Percentiles rank a stretch among this genome's conserved stretches.
These are phyloP conservation scores for Pharmacophagus antenor DNA, from an alignment of 2,888 invertebrate species.

Conservation along the genomic window DNA sequence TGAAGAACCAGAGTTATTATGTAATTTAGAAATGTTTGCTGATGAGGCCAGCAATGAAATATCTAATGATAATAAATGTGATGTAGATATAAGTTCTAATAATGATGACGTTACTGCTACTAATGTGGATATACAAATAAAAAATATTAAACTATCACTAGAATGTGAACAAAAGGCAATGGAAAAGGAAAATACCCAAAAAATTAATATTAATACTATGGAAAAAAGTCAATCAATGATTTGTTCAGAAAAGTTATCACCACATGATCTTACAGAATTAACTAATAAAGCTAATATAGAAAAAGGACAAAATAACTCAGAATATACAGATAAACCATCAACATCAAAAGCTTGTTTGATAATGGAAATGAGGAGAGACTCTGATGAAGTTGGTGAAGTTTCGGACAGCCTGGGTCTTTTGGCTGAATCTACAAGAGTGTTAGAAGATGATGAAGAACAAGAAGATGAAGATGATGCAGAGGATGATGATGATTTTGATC, in stretches of 20 bases:
- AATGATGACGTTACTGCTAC: neutral
- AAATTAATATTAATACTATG: neutral
- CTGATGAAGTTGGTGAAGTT: slow-evolving; percentile 46
- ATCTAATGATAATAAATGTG: neutral
- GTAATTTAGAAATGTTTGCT: slow-evolving; percentile 17
- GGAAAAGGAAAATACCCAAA: slow-evolving; percentile 1
- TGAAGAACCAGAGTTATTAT: slow-evolving; percentile 20
- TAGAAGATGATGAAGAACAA: slow-evolving; percentile 63
- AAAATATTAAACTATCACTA: neutral
- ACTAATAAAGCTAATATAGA: slow-evolving; percentile 10
- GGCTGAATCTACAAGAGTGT: slow-evolving; percentile 61
- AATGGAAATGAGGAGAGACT: slow-evolving; percentile 28
- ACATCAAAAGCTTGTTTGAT: slow-evolving; percentile 31
- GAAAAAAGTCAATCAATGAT: neutral
- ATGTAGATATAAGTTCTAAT: neutral
- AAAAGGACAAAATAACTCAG: slow-evolving; percentile 8
- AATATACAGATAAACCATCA: slow-evolving; percentile 33
- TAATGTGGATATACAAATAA: slow-evolving; percentile 1
- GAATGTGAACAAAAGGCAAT: slow-evolving; percentile 15
- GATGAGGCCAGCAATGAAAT: slow-evolving; percentile 9
- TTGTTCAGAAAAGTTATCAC: slow-evolving; percentile 16
- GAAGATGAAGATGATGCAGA: slow-evolving; percentile 56
- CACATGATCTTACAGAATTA: slow-evolving; percentile 8
- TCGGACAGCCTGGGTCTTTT: slow-evolving; percentile 64
- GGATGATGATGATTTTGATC: slow-evolving; percentile 44